Evolutionary conservation across 1,140 invertebrate species (phyloP), one percentile per base, ranked within the genome.

Genomic region (Psilanteris sp.): DNA sequence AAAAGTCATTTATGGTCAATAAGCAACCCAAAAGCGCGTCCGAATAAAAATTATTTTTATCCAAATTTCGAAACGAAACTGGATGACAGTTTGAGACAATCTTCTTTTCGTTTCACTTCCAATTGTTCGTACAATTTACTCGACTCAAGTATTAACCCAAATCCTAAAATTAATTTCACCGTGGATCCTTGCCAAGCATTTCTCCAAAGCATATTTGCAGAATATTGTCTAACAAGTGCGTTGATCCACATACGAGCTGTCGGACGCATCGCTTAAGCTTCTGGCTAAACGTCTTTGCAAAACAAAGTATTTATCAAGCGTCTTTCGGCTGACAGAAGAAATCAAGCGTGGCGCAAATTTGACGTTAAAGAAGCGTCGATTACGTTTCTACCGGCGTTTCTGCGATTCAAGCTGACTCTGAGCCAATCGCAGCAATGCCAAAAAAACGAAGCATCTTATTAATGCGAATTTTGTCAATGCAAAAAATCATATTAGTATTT

Each of bases 81-180:
- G 27, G 18, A 11, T 13, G 9, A 32, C 27, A 18, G 10, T 20
- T 44, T 34, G 1, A 22, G 15, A 31, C 39, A 18, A 46, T 24
- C 39, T 36, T 20, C 22, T 10, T 66, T 32, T 11, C 31, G 5
- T 32, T 26, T 22, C 13, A 26, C 50, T 61, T 66, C 16, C 52
- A 70, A 76, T 76, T 76, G 57, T 68, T 70, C 57, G 41, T 70
- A 36, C 62, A 70, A 76, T 70, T 66, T 64, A 66, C 59, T 67
- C 54, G 15, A 71, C 52, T n/a, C 44, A 71, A 68, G 57, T 78
- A 72, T 79, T 74, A 79, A 74, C 74, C 74, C 54, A 78, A 76
- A 79, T 79, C 73, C 78, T 77, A 81, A 81, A 81, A 76, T 79
- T 78, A 81, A 79, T 77, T 70, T 43, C 54, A 55, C 54, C 34